phyloP scores from a whole-genome alignment of 2,888 invertebrate species.

The Rhogogaster chlorosoma region DNA sequence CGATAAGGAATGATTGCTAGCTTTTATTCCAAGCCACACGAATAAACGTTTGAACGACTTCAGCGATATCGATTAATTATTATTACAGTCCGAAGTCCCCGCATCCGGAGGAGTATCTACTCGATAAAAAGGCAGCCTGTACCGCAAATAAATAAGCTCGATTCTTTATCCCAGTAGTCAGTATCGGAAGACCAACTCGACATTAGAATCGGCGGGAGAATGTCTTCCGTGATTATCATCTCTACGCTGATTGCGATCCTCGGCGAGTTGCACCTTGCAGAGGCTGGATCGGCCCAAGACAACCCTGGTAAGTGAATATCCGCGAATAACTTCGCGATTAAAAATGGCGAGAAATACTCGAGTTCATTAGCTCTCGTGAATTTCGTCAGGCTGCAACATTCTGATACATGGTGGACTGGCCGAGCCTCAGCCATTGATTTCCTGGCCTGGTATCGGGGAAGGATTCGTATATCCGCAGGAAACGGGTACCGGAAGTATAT shows the following conservation, averaged over 20 bases:
- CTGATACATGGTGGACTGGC: slow-evolving; percentile 55
- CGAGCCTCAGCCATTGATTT: slow-evolving; percentile 56
- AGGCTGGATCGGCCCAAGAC: neutral
- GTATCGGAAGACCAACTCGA: neutral
- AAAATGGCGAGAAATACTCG: neutral
- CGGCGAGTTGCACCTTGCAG: neutral
- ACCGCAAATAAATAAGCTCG: neutral
- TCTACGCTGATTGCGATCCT: neutral
- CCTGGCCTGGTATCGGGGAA: slow-evolving; percentile 40
- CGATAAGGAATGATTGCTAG: neutral
- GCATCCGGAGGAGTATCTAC: neutral
- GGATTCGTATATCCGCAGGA: slow-evolving; percentile 55
- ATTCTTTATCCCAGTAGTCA: neutral
- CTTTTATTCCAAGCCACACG: too few species aligned
- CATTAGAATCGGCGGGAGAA: neutral
- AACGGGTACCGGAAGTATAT: slow-evolving; percentile 46
- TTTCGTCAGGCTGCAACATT: slow-evolving; percentile 48
- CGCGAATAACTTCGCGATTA: neutral
- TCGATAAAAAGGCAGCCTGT: neutral
- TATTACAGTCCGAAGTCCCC: neutral
- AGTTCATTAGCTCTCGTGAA: neutral
- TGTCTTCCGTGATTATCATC: neutral
- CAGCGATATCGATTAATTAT: neutral
- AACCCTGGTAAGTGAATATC: neutral
- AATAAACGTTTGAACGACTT: neutral